phyloP scores from a whole-genome alignment of 2,888 invertebrate genomes.

The Malthinus flaveolus region DNA sequence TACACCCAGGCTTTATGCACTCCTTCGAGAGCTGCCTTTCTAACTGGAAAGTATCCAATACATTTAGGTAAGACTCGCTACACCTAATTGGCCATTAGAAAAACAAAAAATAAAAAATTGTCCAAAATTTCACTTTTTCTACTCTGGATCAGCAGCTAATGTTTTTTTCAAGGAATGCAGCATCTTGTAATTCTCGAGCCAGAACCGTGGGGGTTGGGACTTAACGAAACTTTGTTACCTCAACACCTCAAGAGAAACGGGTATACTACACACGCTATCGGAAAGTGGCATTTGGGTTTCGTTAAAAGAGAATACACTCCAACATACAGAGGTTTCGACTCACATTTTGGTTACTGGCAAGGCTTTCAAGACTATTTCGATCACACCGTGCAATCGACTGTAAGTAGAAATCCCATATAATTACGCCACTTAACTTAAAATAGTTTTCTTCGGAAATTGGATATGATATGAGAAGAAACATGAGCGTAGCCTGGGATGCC shows the following conservation, averaged over 20 bases:
- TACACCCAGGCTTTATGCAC: slow-evolving; percentile 89
- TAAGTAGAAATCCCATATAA: slow-evolving; percentile 41
- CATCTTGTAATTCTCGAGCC: slow-evolving; percentile 70
- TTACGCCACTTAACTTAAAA: not conserved
- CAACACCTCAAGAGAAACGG: slow-evolving; percentile 68
- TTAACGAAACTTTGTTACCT: slow-evolving; percentile 61
- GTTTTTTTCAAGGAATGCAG: slow-evolving; percentile 65
- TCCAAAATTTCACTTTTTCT: not conserved
- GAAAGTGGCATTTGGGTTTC: slow-evolving; percentile 89
- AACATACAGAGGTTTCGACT: slow-evolving; percentile 74
- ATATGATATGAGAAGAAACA: slow-evolving; percentile 66
- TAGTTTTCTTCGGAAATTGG: slow-evolving; percentile 55
- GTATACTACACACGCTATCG: slow-evolving; percentile 76
- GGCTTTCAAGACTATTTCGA: slow-evolving; percentile 81
- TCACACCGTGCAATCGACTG: slow-evolving; percentile 59
- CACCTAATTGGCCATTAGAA: no score
- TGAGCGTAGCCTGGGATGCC: slow-evolving; percentile 59
- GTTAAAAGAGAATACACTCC: slow-evolving; percentile 72
- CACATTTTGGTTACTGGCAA: slow-evolving; percentile 83
- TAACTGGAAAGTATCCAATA: slow-evolving; percentile 88
- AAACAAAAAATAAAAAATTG: not conserved
- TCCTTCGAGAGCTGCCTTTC: slow-evolving; percentile 80
- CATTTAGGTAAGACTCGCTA: slow-evolving; percentile 67
- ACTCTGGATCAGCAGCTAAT: not conserved
- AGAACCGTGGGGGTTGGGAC: slow-evolving; percentile 74